A percentile compares a stretch with the other conserved stretches of the same genome.
Evolutionary conservation across 2,797 vertebrate species (phyloP).

Genomic region (Gadopsis marmoratus): DNA sequence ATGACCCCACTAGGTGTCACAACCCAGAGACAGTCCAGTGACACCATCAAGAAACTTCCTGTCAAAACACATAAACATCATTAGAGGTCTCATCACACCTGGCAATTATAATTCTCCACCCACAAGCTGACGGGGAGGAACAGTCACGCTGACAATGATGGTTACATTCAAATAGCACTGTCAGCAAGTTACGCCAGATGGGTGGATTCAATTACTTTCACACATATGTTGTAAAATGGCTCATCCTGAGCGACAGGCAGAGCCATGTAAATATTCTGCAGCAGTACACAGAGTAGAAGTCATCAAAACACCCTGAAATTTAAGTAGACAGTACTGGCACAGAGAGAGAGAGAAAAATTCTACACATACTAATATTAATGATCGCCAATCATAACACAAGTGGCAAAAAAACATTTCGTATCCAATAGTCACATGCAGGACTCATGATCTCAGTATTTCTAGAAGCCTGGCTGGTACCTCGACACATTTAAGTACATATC

Average conservation of each 20-base stretch:
- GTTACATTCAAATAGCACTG: background rate
- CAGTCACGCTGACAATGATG: background rate
- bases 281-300: conserved; percentile 3
- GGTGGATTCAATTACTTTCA: conserved; percentile 9
- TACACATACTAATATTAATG: too few relatives aligned
- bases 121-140: background rate
- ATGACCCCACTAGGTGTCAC: conserved; percentile 37
- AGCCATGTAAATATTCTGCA: conserved; percentile 20
- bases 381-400: too few relatives aligned
- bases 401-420: background rate
- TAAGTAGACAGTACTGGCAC: background rate
- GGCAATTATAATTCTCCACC: conserved; percentile 18
- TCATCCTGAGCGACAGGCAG: conserved; percentile 16
- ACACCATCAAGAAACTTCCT: conserved; percentile 16
- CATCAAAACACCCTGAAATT: conserved; percentile 6
- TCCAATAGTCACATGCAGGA: background rate
- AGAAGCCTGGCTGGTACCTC: background rate
- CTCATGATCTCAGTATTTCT: background rate
- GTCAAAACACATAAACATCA: conserved; percentile 15
- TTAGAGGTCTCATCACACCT: conserved; percentile 23
- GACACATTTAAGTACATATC: conserved; percentile 4
- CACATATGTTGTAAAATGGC: conserved; percentile 12
- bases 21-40: background rate
- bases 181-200: background rate
- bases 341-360: background rate